A percentile compares a stretch with the other conserved stretches of the same genome.
phyloP scores from a whole-genome alignment of 2,113 vertebrate species.

The Perca schrenkii region DNA sequence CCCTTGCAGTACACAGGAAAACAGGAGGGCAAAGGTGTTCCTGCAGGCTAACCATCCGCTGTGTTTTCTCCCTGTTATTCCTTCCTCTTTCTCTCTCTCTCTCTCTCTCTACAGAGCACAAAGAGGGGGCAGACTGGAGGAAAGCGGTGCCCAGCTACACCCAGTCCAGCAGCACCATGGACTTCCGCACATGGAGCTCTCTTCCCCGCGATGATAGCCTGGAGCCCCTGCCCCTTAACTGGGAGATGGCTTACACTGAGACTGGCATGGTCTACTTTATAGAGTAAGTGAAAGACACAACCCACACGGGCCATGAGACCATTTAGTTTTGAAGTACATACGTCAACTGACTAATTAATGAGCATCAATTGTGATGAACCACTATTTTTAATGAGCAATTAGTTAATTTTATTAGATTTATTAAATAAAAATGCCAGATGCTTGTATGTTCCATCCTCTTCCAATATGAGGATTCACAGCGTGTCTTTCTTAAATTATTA shows the following conservation, averaged over 20 bases:
- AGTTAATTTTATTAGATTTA: neutral
- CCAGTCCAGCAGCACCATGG: constrained; percentile 92
- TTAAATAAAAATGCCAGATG: neutral
- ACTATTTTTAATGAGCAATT: neutral
- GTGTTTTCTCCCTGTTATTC: constrained; percentile 24
- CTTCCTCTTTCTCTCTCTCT: neutral
- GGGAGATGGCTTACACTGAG: constrained; percentile 99
- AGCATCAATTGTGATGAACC: neutral
- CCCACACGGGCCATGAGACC: neutral
- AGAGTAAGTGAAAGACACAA: constrained; percentile 88
- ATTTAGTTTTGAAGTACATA: neutral
- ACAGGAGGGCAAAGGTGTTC: constrained; percentile 29
- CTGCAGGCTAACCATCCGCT: constrained; percentile 26
- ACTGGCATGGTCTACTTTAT: constrained; percentile 99
- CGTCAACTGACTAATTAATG: neutral
- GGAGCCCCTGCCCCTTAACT: constrained; percentile 94
- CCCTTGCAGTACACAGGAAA: constrained; percentile 26
- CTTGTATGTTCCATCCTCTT: neutral
- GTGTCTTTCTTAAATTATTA: neutral
- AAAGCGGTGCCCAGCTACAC: constrained; percentile 95
- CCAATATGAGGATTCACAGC: neutral
- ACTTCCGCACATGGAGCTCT: constrained; percentile 92
- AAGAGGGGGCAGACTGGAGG: constrained; percentile 92
- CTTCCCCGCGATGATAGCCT: constrained; percentile 91
- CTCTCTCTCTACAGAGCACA: constrained; percentile 84